Evolutionary conservation across 2,888 invertebrate species (phyloP), one percentile per base, ranked within the genome.

Genomic region (Drosophila subquinaria): DNA sequence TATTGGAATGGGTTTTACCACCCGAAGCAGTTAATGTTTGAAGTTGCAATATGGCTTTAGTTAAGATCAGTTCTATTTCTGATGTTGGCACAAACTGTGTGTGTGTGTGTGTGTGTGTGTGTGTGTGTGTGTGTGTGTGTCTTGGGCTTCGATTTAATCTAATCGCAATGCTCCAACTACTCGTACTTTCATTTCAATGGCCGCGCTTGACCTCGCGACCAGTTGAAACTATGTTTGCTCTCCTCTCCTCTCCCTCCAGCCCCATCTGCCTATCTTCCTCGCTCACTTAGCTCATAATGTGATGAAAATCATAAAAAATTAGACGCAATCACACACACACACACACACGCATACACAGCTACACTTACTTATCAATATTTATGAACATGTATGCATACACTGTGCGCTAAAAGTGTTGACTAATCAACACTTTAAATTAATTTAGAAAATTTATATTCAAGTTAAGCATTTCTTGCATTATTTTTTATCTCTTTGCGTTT

Each of bases 231-330:
- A 23, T 65, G 47, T 42, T 33, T 50, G 33, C 52, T 30, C 52
- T 17, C 17, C 17, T 30, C 52, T 17, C 17, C 17, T 17, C 17
- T 74, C n/a, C 51, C 61, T 52, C 23, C 27, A 15, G n/a, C 2
- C 20, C 15, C 11, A 6, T 48, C 48, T 10, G 11, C 5, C 20
- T 5, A 11, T n/a, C 43, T 43, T 20, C 4, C 15, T 27, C 27
- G 11, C 53, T 30, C 27, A 27, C 11, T 6, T 5, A 9, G 20
- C 42, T 61, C 57, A 42, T 45, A 73, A 71, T 84, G 79, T 78
- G 72, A 83, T 77, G 74, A 74, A 62, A 83, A 69, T 69, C 71
- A 87, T 72, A 72, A 66, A 77, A 79, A 83, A 76, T 73, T 79
- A 69, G 52, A 80, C 81, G 66, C 52, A 60, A 65, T 65, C 66